Percentiles rank a stretch among this genome's conserved stretches.
These are phyloP conservation scores for Gobiocypris rarus DNA, from an alignment of 2,113 vertebrate genomes.

Conservation along the genomic window DNA sequence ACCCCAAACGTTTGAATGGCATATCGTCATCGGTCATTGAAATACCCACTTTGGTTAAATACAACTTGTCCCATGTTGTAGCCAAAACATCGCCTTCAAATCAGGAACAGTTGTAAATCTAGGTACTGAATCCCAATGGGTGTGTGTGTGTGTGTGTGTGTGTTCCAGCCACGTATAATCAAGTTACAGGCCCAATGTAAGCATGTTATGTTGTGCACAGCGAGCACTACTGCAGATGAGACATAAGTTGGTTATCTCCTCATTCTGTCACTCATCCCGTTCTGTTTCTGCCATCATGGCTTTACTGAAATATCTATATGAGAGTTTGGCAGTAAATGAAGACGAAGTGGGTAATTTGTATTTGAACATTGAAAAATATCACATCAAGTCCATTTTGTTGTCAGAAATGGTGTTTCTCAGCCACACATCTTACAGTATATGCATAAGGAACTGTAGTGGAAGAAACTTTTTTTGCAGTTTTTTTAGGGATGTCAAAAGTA, in stretches of 20 bases:
- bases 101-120: too few relatives aligned
- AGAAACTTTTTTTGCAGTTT: too few relatives aligned
- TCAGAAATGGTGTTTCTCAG: not conserved
- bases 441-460: not conserved
- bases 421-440: not conserved
- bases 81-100: too few relatives aligned
- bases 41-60: too few relatives aligned
- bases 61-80: too few relatives aligned
- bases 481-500: too few relatives aligned
- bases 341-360: not conserved
- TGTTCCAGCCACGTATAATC: not conserved
- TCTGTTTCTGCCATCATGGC: not conserved
- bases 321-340: not conserved
- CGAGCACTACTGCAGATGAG: not conserved
- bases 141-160: not conserved
- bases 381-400: not conserved
- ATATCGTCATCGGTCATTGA: too few relatives aligned
- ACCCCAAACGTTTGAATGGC: too few relatives aligned
- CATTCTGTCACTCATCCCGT: not conserved
- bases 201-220: not conserved
- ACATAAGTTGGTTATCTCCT: constrained; percentile 8
- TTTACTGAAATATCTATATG: not conserved
- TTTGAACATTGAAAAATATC: not conserved
- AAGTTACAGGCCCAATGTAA: not conserved
- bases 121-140: too few relatives aligned